A percentile compares a stretch with the other conserved stretches of the same genome.
Evolutionary conservation across 2,113 vertebrate species (phyloP).

Genomic region (Apodemus sylvaticus): DNA sequence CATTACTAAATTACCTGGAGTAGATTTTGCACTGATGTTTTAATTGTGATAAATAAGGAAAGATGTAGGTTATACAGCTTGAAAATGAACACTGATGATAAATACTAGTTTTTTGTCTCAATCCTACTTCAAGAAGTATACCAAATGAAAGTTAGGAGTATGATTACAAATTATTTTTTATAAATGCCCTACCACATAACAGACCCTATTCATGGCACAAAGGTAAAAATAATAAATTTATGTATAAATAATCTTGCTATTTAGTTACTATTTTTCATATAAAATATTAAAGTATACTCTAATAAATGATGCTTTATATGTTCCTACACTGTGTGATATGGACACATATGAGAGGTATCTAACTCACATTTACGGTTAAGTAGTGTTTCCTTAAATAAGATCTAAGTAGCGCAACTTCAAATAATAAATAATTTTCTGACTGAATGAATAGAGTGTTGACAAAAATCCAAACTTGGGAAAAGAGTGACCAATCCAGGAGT

Average conservation of each 20-base stretch:
- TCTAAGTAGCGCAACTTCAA: background rate
- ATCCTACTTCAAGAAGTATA: background rate
- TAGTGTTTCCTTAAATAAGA: constrained; percentile 25
- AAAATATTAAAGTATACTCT: background rate
- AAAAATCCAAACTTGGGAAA: background rate
- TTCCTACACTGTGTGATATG: background rate
- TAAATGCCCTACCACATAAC: background rate
- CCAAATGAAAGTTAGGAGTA: background rate
- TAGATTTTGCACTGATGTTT: background rate
- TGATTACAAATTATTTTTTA: background rate
- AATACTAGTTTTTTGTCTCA: background rate
- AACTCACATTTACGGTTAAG: background rate
- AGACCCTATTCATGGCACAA: background rate
- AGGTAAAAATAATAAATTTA: no score
- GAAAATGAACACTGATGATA: constrained; percentile 17
- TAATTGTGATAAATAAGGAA: constrained; percentile 46
- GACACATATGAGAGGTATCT: background rate
- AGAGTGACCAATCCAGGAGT: background rate
- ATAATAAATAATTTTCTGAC: background rate
- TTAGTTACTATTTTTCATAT: background rate
- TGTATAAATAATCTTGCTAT: background rate
- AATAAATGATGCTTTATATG: background rate
- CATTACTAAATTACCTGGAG: background rate
- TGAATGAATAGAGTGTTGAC: background rate
- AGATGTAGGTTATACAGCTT: background rate